Evolutionary conservation across 2,888 invertebrate species (phyloP).

Genomic region (Hyposoter didymator): DNA sequence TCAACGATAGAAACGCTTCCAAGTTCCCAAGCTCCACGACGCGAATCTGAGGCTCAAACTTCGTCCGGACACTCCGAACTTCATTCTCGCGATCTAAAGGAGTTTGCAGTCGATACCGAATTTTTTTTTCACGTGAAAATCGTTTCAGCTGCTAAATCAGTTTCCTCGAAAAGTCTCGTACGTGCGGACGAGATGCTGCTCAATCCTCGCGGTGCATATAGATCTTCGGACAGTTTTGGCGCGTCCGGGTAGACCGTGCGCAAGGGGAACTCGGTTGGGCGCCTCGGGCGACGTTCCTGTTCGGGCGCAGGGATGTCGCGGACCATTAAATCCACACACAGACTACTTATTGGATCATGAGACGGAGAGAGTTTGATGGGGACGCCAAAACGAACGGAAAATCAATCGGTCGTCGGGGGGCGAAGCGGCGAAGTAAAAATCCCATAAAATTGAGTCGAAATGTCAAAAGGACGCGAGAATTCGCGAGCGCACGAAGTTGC

Average conservation of each 20-base stretch:
- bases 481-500: no score
- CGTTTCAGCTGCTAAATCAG: no score
- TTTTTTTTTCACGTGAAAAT: neutral
- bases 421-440: no score
- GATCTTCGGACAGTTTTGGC: conserved; percentile 5
- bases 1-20: neutral
- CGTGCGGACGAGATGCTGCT: neutral
- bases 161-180: neutral
- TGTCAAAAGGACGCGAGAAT: no score
- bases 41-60: neutral
- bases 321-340: conserved; percentile 32
- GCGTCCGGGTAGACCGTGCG: neutral
- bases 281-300: conserved; percentile 34
- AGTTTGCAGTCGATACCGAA: neutral
- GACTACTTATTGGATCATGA: conserved; percentile 13
- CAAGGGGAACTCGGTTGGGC: conserved; percentile 31
- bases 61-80: neutral
- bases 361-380: neutral
- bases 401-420: neutral
- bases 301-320: conserved; percentile 19
- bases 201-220: neutral
- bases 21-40: neutral
- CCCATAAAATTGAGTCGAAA: no score
- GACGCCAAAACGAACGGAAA: neutral
- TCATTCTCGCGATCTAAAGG: neutral